A percentile compares a stretch with the other conserved stretches of the same genome.
These are phyloP conservation scores for Agonopterix alstromeriana DNA, from an alignment of 2,888 invertebrate species.

Conservation along the genomic window DNA sequence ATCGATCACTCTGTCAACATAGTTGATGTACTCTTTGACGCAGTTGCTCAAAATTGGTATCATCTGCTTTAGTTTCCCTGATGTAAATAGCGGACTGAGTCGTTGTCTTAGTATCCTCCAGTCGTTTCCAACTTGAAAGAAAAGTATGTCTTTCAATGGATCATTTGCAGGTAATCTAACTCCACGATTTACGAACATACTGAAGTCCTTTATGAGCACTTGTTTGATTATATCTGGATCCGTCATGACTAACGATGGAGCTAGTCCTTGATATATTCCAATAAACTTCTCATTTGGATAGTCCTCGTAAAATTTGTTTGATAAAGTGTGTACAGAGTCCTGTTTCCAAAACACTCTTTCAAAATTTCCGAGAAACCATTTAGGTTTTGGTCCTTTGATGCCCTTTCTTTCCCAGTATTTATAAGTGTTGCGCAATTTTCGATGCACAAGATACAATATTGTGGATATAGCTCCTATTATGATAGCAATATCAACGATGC, in stretches of 20 bases:
- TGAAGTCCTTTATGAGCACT: slow-evolving; percentile 45
- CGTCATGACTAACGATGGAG: slow-evolving; percentile 33
- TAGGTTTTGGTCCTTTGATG: slow-evolving; percentile 35
- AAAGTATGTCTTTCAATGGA: slow-evolving; percentile 36
- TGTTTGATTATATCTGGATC: slow-evolving; percentile 45
- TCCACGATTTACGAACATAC: slow-evolving; percentile 37
- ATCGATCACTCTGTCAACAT: slow-evolving; percentile 18
- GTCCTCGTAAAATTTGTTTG: neutral
- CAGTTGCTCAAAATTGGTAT: slow-evolving; percentile 22
- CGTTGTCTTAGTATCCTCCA: slow-evolving; percentile 36
- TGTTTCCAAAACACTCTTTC: slow-evolving; percentile 6
- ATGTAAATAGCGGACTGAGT: slow-evolving; percentile 36
- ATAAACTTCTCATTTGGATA: slow-evolving; percentile 42
- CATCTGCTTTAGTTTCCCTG: slow-evolving; percentile 34
- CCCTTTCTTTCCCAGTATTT: slow-evolving; percentile 29
- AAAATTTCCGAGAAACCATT: slow-evolving; percentile 18
- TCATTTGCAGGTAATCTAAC: slow-evolving; percentile 16
- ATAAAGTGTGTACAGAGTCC: slow-evolving; percentile 6
- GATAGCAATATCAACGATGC: too few species aligned
- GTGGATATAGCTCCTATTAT: neutral
- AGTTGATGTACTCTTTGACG: slow-evolving; percentile 28
- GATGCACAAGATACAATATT: neutral
- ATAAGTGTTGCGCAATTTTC: neutral
- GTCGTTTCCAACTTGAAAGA: slow-evolving; percentile 28
- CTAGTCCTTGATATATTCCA: slow-evolving; percentile 38